Evolutionary conservation across 2,113 vertebrate species (phyloP).

Genomic region (Pachyramphus minor): DNA sequence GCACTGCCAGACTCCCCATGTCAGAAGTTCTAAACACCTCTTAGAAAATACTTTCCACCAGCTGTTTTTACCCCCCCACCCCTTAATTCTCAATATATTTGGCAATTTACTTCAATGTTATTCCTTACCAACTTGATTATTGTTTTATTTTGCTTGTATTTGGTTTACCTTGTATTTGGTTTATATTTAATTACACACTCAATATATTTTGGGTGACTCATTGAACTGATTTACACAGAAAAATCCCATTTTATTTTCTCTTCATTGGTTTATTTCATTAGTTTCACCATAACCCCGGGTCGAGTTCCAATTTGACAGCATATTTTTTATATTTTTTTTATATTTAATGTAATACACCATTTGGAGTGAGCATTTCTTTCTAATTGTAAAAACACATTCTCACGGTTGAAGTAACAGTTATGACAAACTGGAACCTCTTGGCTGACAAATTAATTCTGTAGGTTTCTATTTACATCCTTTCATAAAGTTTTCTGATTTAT

Average conservation of each 20-base stretch:
- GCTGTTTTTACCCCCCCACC: fast-evolving
- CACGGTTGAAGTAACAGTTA: not conserved
- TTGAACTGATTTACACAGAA: not conserved
- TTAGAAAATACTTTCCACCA: not conserved
- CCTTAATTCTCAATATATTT: not conserved
- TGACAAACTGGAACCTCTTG: conserved; percentile 33
- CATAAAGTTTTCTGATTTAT: not conserved
- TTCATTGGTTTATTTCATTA: not conserved
- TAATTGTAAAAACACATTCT: conserved; percentile 25
- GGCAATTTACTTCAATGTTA: not conserved
- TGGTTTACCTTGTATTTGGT: not conserved
- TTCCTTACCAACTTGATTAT: not conserved
- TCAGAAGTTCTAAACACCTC: not conserved
- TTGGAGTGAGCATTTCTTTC: conserved; percentile 16
- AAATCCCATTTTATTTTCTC: not conserved
- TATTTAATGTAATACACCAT: not conserved
- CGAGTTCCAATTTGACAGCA: not conserved
- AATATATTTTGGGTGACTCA: not conserved
- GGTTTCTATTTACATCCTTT: conserved; percentile 45
- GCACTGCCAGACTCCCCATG: not conserved
- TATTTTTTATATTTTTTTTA: not conserved
- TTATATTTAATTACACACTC: not conserved
- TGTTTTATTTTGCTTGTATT: not conserved
- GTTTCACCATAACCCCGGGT: not conserved
- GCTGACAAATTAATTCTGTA: conserved; percentile 33